Conservation (phyloP, 2,113 vertebrate genomes). For the Bucco capensis region DNA sequence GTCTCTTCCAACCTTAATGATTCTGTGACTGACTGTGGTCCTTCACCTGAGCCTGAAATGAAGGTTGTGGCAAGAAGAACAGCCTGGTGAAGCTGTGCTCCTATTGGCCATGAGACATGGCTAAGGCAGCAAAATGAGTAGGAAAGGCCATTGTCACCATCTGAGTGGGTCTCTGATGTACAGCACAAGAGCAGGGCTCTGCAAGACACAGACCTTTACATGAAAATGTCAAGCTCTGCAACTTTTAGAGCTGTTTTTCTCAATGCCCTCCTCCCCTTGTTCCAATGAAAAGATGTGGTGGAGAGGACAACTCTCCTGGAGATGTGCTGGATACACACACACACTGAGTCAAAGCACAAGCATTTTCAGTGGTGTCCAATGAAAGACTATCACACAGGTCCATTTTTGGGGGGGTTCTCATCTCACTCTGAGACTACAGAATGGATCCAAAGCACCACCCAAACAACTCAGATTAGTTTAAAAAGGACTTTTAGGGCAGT, state of each 20-base stretch:
- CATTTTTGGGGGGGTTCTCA: background rate
- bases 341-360: background rate
- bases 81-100: background rate
- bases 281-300: background rate
- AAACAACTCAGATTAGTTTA: background rate
- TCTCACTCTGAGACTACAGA: background rate
- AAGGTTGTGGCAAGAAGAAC: background rate
- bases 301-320: background rate
- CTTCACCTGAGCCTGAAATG: background rate
- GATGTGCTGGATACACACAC: background rate
- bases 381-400: background rate
- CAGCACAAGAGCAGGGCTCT: background rate
- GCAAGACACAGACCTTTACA: background rate
- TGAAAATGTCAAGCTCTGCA: background rate
- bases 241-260: background rate
- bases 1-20: no score
- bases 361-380: background rate
- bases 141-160: background rate
- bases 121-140: background rate
- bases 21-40: background rate
- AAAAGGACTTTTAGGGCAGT: background rate
- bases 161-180: background rate
- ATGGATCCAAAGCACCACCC: background rate
- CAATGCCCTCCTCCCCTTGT: background rate
- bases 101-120: accelerated